Evolutionary conservation across 2,797 vertebrate genomes (phyloP).

Genomic region (Aeoliscus strigatus): DNA sequence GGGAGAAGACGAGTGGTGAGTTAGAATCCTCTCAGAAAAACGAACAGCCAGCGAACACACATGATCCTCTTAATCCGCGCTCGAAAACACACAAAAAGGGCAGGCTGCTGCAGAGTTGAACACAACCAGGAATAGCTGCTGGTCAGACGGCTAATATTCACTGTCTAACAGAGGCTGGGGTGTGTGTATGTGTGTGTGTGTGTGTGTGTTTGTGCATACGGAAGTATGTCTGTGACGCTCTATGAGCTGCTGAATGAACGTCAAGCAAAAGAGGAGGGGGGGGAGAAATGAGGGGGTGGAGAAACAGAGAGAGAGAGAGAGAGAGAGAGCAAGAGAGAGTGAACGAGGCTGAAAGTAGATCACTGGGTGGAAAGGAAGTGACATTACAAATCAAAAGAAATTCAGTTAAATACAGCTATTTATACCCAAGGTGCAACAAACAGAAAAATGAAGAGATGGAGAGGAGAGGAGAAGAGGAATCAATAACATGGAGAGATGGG

Average conservation of each 20-base stretch:
- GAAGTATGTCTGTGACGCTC: conserved; percentile 23
- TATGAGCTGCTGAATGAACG: conserved; percentile 57
- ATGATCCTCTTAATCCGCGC: conserved; percentile 16
- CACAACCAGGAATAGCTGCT: conserved; percentile 32
- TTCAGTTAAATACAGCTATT: conserved; percentile 33
- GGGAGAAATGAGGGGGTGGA: conserved; percentile 3
- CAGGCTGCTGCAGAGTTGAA: conserved; percentile 9
- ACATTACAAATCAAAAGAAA: conserved; percentile 16
- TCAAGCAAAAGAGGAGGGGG: conserved; percentile 7
- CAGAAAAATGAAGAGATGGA: not conserved
- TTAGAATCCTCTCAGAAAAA: conserved; percentile 30
- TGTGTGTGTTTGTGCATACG: conserved; percentile 8
- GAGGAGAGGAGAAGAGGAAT: conserved; percentile 11
- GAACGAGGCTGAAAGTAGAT: conserved; percentile 44
- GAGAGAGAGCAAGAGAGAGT: not conserved
- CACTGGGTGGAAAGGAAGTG: conserved; percentile 51
- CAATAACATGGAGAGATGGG: conserved; percentile 43
- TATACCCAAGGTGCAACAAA: conserved; percentile 13
- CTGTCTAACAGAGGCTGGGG: conserved; percentile 32
- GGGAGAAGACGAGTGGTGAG: conserved; percentile 10
- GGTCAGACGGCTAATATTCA: conserved; percentile 44
- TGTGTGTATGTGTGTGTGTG: conserved; percentile 6
- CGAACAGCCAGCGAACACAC: conserved; percentile 14
- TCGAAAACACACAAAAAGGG: conserved; percentile 2
- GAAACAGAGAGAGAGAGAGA: conserved; percentile 2